A percentile compares a stretch with the other conserved stretches of the same genome.
These are phyloP conservation scores for Microcaecilia unicolor DNA, from an alignment of 2,797 vertebrate species.

Conservation along the genomic window DNA sequence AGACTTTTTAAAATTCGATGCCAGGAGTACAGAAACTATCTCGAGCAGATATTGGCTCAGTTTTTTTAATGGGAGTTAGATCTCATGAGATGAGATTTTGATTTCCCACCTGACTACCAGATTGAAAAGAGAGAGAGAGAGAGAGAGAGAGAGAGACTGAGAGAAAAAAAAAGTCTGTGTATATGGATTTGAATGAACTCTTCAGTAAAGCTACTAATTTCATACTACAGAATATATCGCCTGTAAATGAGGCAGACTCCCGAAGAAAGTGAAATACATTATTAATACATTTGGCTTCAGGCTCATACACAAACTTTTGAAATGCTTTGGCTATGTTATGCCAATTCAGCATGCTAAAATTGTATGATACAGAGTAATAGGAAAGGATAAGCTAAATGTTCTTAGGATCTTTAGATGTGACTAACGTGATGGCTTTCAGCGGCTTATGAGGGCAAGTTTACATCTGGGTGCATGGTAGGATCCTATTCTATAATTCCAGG, in stretches of 20 bases:
- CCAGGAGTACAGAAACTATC: too few relatives aligned
- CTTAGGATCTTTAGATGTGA: too few relatives aligned
- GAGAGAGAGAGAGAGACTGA: neutral
- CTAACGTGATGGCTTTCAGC: too few relatives aligned
- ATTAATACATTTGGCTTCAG: conserved; percentile 12
- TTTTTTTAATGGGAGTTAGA: conserved; percentile 3
- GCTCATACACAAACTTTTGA: conserved; percentile 9
- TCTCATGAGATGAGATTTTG: conserved; percentile 18
- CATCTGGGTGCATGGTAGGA: too few relatives aligned
- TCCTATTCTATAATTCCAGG: too few relatives aligned
- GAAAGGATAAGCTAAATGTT: too few relatives aligned
- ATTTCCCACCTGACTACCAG: conserved; percentile 20
- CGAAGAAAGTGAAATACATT: conserved; percentile 11
- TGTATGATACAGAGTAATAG: conserved; percentile 11
- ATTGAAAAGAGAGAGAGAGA: conserved; percentile 17
- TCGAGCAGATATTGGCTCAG: too few relatives aligned
- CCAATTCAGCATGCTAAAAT: neutral
- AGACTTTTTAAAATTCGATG: too few relatives aligned
- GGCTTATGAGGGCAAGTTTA: too few relatives aligned
- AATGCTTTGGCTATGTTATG: conserved; percentile 1
- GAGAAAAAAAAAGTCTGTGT: neutral
- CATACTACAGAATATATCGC: conserved; percentile 14
- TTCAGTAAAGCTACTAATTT: conserved; percentile 20
- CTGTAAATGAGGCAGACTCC: conserved; percentile 7
- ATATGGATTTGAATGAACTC: conserved; percentile 15